Percentiles rank a stretch among this genome's conserved stretches.
phyloP scores from a whole-genome alignment of 2,888 invertebrate species.

The Polydrusus tereticollis region DNA sequence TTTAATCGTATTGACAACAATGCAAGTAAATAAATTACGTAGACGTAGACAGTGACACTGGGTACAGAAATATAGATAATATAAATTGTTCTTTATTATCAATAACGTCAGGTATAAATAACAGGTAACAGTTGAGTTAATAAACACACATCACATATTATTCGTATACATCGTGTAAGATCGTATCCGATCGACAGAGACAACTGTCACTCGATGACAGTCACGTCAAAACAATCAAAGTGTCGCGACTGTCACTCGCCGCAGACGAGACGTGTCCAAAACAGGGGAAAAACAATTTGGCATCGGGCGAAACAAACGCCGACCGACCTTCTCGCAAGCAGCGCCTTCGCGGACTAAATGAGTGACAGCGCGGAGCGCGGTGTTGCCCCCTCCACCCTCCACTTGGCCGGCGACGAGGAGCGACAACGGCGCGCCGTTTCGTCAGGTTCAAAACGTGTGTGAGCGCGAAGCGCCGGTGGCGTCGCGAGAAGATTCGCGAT shows the following conservation, averaged over 20 bases:
- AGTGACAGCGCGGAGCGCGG: constrained; percentile 66
- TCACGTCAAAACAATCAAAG: constrained; percentile 35
- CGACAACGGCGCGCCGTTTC: constrained; percentile 62
- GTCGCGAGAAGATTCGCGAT: constrained; percentile 45
- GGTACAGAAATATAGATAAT: constrained; percentile 1
- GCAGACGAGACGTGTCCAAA: constrained; percentile 25
- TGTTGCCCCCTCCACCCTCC: constrained; percentile 63
- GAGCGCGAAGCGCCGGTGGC: constrained; percentile 64
- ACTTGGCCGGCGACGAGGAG: constrained; percentile 56
- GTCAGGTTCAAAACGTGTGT: constrained; percentile 59
- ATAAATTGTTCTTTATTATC: constrained; percentile 8
- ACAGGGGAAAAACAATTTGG: constrained; percentile 34
- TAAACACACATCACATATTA: constrained; percentile 44
- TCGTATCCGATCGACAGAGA: constrained; percentile 35
- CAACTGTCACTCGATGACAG: constrained; percentile 42
- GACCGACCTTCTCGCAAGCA: constrained; percentile 62
- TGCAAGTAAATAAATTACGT: not conserved
- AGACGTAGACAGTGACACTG: not conserved
- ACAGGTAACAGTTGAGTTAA: constrained; percentile 24
- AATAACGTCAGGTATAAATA: constrained; percentile 29
- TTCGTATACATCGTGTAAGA: constrained; percentile 45
- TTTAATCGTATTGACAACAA: constrained; percentile 1
- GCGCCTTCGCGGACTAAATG: constrained; percentile 67
- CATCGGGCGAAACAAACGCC: constrained; percentile 52
- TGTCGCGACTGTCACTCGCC: constrained; percentile 43